These are phyloP conservation scores for Meloidogyne hapla DNA, from an alignment of 1,140 invertebrate genomes.

Conservation along the genomic window DNA sequence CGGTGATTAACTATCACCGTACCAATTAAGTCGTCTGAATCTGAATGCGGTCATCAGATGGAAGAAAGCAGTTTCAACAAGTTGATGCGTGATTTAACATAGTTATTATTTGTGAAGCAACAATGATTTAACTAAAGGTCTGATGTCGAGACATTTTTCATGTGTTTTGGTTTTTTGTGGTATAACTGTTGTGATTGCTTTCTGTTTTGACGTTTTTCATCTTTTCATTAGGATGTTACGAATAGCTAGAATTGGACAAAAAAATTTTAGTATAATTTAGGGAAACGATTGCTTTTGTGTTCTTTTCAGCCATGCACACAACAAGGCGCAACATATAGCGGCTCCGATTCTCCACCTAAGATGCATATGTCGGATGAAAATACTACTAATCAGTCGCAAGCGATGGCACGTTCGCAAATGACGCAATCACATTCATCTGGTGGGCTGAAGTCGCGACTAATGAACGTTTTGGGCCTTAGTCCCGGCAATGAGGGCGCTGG, in stretches of 20 bases:
- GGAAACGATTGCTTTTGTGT: background rate
- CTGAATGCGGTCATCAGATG: background rate
- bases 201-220: background rate
- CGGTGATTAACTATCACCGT: background rate
- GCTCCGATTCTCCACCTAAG: background rate
- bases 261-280: background rate
- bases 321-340: background rate
- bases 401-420: conserved; percentile 44
- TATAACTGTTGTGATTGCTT: background rate
- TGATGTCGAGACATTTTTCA: background rate
- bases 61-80: conserved; percentile 3
- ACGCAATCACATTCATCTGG: conserved; percentile 32
- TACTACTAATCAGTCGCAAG: conserved; percentile 4
- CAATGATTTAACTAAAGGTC: background rate
- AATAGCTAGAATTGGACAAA: too few species aligned
- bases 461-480: conserved; percentile 43
- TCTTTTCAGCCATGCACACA: conserved; percentile 21
- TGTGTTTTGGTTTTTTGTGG: background rate
- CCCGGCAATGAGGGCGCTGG: conserved; percentile 13
- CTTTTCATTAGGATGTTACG: background rate
- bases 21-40: background rate
- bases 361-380: background rate
- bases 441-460: conserved; percentile 41
- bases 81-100: background rate
- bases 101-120: background rate